Percentiles rank a stretch among this genome's conserved stretches.
Conservation (phyloP, 2,113 vertebrate genomes). For the Cynoglossus semilaevis region DNA sequence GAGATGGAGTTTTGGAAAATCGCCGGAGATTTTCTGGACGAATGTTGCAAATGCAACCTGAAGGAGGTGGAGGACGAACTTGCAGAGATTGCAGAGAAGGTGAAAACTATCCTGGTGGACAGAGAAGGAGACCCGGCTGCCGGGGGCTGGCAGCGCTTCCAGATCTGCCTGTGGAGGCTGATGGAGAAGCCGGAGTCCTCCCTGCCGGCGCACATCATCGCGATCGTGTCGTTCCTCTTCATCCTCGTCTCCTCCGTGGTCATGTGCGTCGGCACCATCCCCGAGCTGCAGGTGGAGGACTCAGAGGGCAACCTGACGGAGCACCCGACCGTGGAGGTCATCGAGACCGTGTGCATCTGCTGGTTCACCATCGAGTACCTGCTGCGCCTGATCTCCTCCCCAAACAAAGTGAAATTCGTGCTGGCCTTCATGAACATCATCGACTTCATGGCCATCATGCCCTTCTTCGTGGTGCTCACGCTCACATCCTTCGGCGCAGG, state of each 20-base stretch:
- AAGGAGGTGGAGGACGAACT: constrained; percentile 91
- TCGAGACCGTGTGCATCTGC: constrained; percentile 93
- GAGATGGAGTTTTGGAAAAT: constrained; percentile 99
- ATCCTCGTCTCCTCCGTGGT: constrained; percentile 90
- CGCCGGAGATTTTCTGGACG: constrained; percentile 86
- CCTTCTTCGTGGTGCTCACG: constrained; percentile 90
- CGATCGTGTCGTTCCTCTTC: constrained; percentile 92
- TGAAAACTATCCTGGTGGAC: constrained; percentile 89
- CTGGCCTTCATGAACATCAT: constrained; percentile 95
- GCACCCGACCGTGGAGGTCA: constrained; percentile 88
- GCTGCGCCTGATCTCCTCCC: constrained; percentile 86
- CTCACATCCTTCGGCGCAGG: constrained; percentile 88
- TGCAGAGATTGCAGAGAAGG: constrained; percentile 91
- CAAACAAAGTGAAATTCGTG: constrained; percentile 86
- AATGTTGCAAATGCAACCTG: constrained; percentile 88
- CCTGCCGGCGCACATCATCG: constrained; percentile 82
- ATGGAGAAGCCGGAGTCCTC: constrained; percentile 98
- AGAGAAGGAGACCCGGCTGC: constrained; percentile 81
- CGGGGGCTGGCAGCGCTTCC: constrained; percentile 82
- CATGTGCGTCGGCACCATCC: constrained; percentile 95
- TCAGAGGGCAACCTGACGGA: constrained; percentile 84
- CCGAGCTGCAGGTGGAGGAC: constrained; percentile 88
- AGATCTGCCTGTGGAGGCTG: constrained; percentile 89
- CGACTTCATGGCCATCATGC: constrained; percentile 93
- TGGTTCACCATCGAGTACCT: constrained; percentile 96